Evolutionary conservation across 1,140 invertebrate species (phyloP).

Genomic region (Drosophila lini): DNA sequence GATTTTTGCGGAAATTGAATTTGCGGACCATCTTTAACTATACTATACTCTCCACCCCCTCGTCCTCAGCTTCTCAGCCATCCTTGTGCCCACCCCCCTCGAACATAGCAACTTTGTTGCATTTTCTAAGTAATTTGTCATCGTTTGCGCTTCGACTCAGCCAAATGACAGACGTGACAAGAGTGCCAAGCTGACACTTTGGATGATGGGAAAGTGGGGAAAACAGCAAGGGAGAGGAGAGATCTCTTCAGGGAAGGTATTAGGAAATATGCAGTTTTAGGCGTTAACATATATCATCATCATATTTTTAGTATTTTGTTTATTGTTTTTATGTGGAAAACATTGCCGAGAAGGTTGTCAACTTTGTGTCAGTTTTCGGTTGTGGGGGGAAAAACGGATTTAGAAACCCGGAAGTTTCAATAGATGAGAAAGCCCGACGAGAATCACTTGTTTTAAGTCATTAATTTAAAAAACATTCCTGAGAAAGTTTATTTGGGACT

Average conservation of each 20-base stretch:
- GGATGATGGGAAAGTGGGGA: not conserved
- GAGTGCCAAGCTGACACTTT: constrained; percentile 25
- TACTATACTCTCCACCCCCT: not conserved
- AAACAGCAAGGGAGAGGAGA: not conserved
- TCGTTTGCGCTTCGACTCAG: constrained; percentile 53
- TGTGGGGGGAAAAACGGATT: constrained; percentile 1
- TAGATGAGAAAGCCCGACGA: constrained; percentile 22
- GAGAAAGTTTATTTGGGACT: not conserved
- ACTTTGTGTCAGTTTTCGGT: constrained; percentile 8
- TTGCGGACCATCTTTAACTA: constrained; percentile 51
- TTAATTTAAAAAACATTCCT: constrained; percentile 8
- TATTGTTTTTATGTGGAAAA: constrained; percentile 33
- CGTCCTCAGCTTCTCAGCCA: not conserved
- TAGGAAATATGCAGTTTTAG: not conserved
- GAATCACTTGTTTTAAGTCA: not conserved
- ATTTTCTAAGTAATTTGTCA: constrained; percentile 80
- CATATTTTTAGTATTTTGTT: constrained; percentile 25
- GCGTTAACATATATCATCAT: not conserved
- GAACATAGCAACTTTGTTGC: constrained; percentile 69
- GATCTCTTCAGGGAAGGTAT: not conserved
- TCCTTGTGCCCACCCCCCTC: constrained; percentile 16
- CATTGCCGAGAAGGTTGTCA: constrained; percentile 13
- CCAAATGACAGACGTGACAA: constrained; percentile 50
- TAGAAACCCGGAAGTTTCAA: constrained; percentile 62
- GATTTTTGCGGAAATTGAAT: constrained; percentile 74